These are phyloP conservation scores for Atlantisia rogersi DNA, from an alignment of 2,113 vertebrate genomes.

Conservation along the genomic window DNA sequence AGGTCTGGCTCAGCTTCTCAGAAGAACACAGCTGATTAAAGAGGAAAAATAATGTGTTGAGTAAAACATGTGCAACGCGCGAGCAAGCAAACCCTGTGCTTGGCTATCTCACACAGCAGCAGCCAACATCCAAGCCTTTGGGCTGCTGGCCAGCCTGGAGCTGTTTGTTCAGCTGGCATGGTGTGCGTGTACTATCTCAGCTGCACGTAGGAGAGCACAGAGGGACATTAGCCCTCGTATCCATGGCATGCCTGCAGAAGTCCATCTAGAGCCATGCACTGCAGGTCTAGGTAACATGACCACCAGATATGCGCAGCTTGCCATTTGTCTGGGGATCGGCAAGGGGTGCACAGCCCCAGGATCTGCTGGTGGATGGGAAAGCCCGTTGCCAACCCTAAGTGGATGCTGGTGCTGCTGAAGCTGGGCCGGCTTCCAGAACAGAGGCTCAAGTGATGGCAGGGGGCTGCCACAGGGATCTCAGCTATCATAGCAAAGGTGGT, in stretches of 20 bases:
- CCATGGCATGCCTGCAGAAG: not conserved
- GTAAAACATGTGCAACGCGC: not conserved
- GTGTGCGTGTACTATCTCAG: not conserved
- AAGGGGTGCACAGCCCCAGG: not conserved
- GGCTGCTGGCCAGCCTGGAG: not conserved
- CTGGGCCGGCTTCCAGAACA: not conserved
- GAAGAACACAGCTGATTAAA: not conserved
- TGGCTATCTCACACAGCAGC: not conserved
- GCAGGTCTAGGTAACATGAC: not conserved
- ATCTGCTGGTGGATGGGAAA: not conserved
- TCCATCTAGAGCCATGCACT: not conserved
- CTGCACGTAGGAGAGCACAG: not conserved
- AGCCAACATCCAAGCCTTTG: not conserved
- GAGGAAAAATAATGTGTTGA: not conserved
- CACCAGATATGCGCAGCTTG: not conserved
- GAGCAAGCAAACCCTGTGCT: not conserved
- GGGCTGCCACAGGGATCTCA: not conserved
- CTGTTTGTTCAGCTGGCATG: not conserved
- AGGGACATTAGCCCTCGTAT: not conserved
- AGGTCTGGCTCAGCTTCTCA: not conserved
- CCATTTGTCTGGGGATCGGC: not conserved
- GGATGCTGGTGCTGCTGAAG: not conserved
- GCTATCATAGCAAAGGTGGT: not conserved
- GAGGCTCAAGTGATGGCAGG: not conserved
- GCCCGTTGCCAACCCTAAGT: rapidly evolving